Conservation (phyloP, 2,888 invertebrate genomes). For the Heliconius aoede region DNA sequence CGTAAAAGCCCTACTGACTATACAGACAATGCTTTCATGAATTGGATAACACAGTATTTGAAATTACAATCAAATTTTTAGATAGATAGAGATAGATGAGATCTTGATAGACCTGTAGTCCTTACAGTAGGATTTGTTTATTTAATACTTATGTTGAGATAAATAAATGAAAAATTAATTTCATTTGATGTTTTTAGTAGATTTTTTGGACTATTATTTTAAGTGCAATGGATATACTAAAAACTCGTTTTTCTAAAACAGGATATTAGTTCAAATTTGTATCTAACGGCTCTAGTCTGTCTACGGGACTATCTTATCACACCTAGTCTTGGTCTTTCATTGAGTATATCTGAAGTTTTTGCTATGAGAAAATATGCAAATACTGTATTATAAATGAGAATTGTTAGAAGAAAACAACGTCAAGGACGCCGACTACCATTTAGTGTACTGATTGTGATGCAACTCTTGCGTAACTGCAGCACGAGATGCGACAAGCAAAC, state of each 20-base stretch:
- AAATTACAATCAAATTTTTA: background rate
- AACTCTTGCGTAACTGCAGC: conserved; percentile 27
- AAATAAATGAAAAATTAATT: too few relatives aligned
- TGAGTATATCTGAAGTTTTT: background rate
- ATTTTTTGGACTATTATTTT: too few relatives aligned
- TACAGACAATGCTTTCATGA: too few relatives aligned
- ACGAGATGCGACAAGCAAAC: background rate
- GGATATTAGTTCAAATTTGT: background rate
- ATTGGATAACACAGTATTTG: background rate
- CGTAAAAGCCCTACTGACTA: background rate
- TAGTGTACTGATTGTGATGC: conserved; percentile 29
- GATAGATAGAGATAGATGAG: too few relatives aligned
- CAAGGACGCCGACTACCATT: conserved; percentile 43
- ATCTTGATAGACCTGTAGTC: too few relatives aligned
- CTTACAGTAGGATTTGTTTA: too few relatives aligned
- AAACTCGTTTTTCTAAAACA: too few relatives aligned
- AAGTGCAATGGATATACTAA: too few relatives aligned
- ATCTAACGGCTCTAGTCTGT: background rate
- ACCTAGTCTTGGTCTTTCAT: background rate
- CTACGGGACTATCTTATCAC: background rate
- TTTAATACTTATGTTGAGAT: too few relatives aligned
- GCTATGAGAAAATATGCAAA: background rate
- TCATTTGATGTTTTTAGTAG: too few relatives aligned
- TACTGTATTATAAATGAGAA: conserved; percentile 4
- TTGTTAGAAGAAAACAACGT: conserved; percentile 27